Base-by-base conservation (phyloP, 2,797 vertebrate genomes). In the Uromys caudimaculatus region DNA sequence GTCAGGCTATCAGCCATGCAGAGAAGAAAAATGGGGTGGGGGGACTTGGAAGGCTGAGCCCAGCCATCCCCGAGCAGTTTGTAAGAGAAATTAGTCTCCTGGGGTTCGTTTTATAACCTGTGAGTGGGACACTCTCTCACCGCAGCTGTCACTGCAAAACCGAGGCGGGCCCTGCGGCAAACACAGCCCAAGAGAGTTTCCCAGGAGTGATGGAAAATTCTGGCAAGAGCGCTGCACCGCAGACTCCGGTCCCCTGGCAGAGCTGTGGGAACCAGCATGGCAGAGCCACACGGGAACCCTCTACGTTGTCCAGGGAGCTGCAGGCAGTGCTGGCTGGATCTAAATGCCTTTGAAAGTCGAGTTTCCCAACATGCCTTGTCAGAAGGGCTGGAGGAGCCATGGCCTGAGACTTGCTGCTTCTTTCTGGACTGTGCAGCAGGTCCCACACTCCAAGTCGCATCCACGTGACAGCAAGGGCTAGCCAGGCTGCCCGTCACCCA, bases 1-100 rank as follows among this genome's bases (percentile, higher is more conserved):
- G 14, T 52, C 78, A 47, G 56, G 38, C n/a, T 38, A 32, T 62
- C 58, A 67, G 38, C n/a, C 52, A 77, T 29, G 44, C 13, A 24
- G 54, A 44, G 44, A 81, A 75, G 69, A 67, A 24, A 19, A 71
- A 62, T 10, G 12, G 16, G 73, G 52, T 1, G 0, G 64, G 35
- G 67, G 58, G 47, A 71, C 35, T 38, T 29, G 1, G 56, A 52
- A 78, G 41, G 60, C 78, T 47, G 17, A 78, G 27, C 17, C n/a
- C 47, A 32, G 35, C 64, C 35, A 71, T 86, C 38, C 54, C 81
- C 50, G 56, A 69, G 76, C 47, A 29, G 23, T n/a, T 1, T 52
- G n/a, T 69, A 78, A 83, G 88, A 93, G 73, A 90, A 85, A 91
- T 6, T 1, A 38, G 32, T 75, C 71, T 88, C 86, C 77, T 4